Base-by-base conservation (phyloP, 2,888 invertebrate genomes). In the Carterocephalus palaemon region DNA sequence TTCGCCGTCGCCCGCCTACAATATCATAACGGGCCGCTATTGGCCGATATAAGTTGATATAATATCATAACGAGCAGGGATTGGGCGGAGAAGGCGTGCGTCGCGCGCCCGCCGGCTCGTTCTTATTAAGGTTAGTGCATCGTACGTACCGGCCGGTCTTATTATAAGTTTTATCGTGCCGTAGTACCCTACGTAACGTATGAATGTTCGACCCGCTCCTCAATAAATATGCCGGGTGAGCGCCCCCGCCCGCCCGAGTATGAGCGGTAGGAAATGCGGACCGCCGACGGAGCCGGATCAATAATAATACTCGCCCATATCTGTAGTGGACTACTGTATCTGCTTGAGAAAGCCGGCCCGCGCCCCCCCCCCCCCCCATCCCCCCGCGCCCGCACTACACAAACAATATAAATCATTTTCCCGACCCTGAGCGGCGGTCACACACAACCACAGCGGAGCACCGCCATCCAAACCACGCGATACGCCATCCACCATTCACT, bases 61-160 rank as follows among this genome's bases (percentile, higher is more conserved):
- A 88, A 90, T 89, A 89, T 89, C 89, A 90, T 89, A 89, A 87
- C 88, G 83, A 57, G 61, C 66, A 64, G 71, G 81, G 79, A 89
- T 89, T 89, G 89, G 89, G 60, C 71, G 80, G 78, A 70, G 69
- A 66, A 60, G 71, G 64, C 63, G 54, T 56, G 59, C 68, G 67
- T 70, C 75, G 75, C 74, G 70, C 75, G 62, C 67, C 67, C 62
- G 62, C 63, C 61, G 19, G 67, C 72, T 54, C 53, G 50, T 59
- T n/a, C 60, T 72, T 69, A 76, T 75, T 76, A 78, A 83, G 75
- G 77, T 75, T 75, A 76, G 70, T 83, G 77, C 82, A 78, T 72
- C 61, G 33, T 16, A 70, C 63, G 70, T 71, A 65, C 64, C 62
- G 57, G 67, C 62, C 65, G 65, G 67, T 68, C 74, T 75, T 77